Percentiles rank a stretch among this genome's conserved stretches.
Evolutionary conservation across 1,140 invertebrate species (phyloP).

Genomic region (Drosophila melanica): DNA sequence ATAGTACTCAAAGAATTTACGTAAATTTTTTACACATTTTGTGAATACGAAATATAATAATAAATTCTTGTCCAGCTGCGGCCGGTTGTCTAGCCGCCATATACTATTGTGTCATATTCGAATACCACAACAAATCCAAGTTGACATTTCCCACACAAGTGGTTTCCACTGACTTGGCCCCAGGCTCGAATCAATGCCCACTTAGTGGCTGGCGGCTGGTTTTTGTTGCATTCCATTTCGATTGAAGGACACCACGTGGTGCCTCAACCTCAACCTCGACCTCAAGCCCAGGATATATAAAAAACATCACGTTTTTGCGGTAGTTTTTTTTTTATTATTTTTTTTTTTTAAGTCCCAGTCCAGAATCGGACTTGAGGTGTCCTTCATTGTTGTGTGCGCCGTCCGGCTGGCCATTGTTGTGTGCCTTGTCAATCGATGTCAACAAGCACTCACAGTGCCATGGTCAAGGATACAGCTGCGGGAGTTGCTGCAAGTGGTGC

Average conservation of each 20-base stretch:
- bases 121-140: slow-evolving; percentile 54
- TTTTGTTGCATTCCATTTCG: slow-evolving; percentile 64
- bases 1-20: background rate
- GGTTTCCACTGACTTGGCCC: slow-evolving; percentile 26
- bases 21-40: too few relatives aligned
- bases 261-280: slow-evolving; percentile 32
- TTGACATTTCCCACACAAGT: slow-evolving; percentile 47
- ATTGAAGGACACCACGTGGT: slow-evolving; percentile 72
- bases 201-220: slow-evolving; percentile 18
- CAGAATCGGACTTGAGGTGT: slow-evolving; percentile 27
- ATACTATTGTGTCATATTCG: background rate
- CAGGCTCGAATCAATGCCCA: slow-evolving; percentile 13
- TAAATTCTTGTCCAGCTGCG: slow-evolving; percentile 39
- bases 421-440: slow-evolving; percentile 72
- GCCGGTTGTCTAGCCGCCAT: slow-evolving; percentile 16
- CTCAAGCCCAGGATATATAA: background rate
- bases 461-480: slow-evolving; percentile 59
- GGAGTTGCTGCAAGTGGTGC: slow-evolving; percentile 1
- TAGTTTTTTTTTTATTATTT: background rate
- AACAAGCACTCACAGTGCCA: slow-evolving; percentile 65
- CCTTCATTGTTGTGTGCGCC: slow-evolving; percentile 22
- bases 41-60: background rate
- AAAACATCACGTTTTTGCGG: slow-evolving; percentile 29
- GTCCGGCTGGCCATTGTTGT: slow-evolving; percentile 18
- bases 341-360: background rate